These are phyloP conservation scores for Semaprochilodus insignis DNA, from an alignment of 2,797 vertebrate genomes.

Conservation along the genomic window DNA sequence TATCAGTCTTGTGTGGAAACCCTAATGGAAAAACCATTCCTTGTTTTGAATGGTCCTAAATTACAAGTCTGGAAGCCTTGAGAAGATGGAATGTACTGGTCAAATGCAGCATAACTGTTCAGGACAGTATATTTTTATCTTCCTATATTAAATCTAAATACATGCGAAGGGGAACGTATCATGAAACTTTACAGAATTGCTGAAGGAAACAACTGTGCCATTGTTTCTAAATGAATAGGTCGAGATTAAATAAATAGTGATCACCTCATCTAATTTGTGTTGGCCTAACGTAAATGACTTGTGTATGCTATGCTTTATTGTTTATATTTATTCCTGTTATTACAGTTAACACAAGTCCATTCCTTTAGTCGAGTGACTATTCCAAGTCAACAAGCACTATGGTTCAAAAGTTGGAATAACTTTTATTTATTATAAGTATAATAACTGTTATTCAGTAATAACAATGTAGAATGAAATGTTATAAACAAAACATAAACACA, in stretches of 20 bases:
- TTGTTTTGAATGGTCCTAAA: constrained; percentile 29
- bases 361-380: too few relatives aligned
- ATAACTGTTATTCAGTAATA: too few relatives aligned
- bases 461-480: too few relatives aligned
- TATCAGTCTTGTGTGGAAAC: constrained; percentile 33
- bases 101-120: constrained; percentile 10
- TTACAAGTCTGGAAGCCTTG: constrained; percentile 31
- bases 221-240: not conserved
- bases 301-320: not conserved
- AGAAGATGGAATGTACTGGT: constrained; percentile 22
- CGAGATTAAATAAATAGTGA: not conserved
- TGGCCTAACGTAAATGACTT: not conserved
- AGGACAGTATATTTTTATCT: constrained; percentile 15
- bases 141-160: not conserved
- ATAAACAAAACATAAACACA: too few relatives aligned
- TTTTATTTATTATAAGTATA: too few relatives aligned
- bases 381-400: too few relatives aligned
- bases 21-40: constrained; percentile 42
- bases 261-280: not conserved
- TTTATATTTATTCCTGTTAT: not conserved
- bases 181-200: not conserved
- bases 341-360: not conserved
- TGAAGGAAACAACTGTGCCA: constrained; percentile 3
- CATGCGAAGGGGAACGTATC: not conserved
- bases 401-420: too few relatives aligned